Conservation (phyloP, 1,140 invertebrate genomes). For the Tribolium castaneum region DNA sequence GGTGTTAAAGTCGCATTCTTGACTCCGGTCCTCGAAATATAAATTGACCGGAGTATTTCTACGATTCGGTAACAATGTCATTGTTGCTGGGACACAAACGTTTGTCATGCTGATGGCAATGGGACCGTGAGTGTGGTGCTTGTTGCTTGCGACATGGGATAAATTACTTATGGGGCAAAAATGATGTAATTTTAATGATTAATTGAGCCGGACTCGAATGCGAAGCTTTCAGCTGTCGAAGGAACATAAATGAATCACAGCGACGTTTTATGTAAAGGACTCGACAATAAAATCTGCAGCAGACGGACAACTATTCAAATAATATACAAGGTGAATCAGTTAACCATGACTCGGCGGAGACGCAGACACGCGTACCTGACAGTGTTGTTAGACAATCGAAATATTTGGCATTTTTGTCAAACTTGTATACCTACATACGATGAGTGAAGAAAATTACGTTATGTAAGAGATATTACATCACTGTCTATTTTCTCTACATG, state of each 20-base stretch:
- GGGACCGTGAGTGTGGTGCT: slow-evolving; percentile 5
- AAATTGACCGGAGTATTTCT: slow-evolving; percentile 10
- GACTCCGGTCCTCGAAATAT: not conserved
- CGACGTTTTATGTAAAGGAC: not conserved
- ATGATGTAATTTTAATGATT: slow-evolving; percentile 34
- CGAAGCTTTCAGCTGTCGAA: slow-evolving; percentile 31
- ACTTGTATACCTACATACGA: not conserved
- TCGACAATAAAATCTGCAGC: no score
- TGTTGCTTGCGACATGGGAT: slow-evolving; percentile 27
- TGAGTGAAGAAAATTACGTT: not conserved
- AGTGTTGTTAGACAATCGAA: not conserved
- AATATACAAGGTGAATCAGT: no score
- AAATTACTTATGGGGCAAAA: slow-evolving; percentile 26
- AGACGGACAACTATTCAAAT: no score
- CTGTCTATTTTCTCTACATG: not conserved
- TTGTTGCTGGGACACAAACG: slow-evolving; percentile 6
- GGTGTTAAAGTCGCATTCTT: slow-evolving; percentile 7
- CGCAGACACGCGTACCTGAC: no score
- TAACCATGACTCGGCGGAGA: no score
- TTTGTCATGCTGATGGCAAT: slow-evolving; percentile 15
- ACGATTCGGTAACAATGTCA: slow-evolving; percentile 29
- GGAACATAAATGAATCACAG: slow-evolving; percentile 4
- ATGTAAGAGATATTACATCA: not conserved
- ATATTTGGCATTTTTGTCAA: not conserved
- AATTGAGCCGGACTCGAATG: slow-evolving; percentile 10